Evolutionary conservation across 2,113 vertebrate genomes (phyloP).

Genomic region (Cavia porcellus): DNA sequence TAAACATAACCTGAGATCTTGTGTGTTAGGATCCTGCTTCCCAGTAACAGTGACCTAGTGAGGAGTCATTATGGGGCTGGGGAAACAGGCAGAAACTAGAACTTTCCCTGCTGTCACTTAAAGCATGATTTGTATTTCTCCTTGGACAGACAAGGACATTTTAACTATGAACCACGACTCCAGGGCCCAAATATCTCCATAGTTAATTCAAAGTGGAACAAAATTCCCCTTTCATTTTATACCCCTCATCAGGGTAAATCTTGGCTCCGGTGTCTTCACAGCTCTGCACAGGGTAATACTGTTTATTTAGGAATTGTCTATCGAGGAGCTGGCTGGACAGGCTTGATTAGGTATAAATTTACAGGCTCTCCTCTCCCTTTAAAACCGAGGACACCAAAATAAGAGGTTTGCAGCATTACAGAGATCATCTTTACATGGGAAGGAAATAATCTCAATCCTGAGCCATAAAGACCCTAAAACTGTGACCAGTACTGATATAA

Average conservation of each 20-base stretch:
- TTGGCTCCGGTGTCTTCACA: neutral
- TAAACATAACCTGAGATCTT: neutral
- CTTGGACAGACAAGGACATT: neutral
- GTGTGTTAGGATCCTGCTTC: neutral
- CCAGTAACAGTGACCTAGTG: neutral
- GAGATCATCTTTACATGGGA: neutral
- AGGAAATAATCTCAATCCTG: neutral
- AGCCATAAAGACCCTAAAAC: neutral
- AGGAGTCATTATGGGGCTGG: neutral
- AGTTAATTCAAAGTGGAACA: neutral
- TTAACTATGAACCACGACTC: neutral
- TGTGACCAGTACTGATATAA: neutral
- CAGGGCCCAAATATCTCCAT: neutral
- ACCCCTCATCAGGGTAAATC: neutral
- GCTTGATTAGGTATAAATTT: neutral
- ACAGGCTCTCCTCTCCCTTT: neutral
- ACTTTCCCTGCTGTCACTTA: neutral
- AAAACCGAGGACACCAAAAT: neutral
- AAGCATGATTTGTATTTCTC: neutral
- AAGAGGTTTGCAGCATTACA: neutral
- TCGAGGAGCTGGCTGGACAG: neutral
- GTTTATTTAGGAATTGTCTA: neutral
- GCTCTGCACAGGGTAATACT: neutral
- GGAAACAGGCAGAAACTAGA: neutral
- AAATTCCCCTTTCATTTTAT: neutral